A percentile compares a stretch with the other conserved stretches of the same genome.
Conservation (phyloP, 2,888 invertebrate species). For the Trichopoda pennipes region DNA sequence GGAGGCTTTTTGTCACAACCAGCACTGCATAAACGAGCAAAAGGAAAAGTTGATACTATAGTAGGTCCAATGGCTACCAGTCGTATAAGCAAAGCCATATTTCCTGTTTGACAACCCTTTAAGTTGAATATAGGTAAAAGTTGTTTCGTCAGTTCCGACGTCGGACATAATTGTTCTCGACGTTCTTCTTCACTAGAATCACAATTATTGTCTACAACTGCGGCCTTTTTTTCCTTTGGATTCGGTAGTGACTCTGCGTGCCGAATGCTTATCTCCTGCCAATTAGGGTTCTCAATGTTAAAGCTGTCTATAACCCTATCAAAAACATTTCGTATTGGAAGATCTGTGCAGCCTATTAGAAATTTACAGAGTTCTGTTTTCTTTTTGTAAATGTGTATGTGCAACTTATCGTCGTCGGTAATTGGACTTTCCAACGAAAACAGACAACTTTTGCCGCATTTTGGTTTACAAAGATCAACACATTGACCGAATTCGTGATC, state of each 20-base stretch:
- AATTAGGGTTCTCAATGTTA: slow-evolving; percentile 74
- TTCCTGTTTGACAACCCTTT: slow-evolving; percentile 77
- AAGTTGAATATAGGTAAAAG: slow-evolving; percentile 77
- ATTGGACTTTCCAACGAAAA: slow-evolving; percentile 78
- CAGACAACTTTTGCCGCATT: slow-evolving; percentile 78
- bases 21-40: slow-evolving; percentile 72
- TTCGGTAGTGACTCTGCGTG: slow-evolving; percentile 72
- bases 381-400: slow-evolving; percentile 78
- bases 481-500: slow-evolving; percentile 78
- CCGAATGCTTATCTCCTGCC: slow-evolving; percentile 70
- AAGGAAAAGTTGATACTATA: slow-evolving; percentile 77
- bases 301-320: slow-evolving; percentile 77
- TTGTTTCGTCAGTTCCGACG: slow-evolving; percentile 77
- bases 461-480: slow-evolving; percentile 72
- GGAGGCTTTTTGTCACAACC: slow-evolving; percentile 56
- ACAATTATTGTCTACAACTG: slow-evolving; percentile 73
- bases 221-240: slow-evolving; percentile 69
- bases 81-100: slow-evolving; percentile 78
- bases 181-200: slow-evolving; percentile 72
- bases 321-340: slow-evolving; percentile 76
- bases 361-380: slow-evolving; percentile 79
- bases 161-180: slow-evolving; percentile 76
- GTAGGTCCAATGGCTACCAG: slow-evolving; percentile 79
- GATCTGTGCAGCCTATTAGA: slow-evolving; percentile 76
- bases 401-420: slow-evolving; percentile 75